Base-by-base conservation (phyloP, 2,888 invertebrate genomes). In the Chloroclysta siterata region DNA sequence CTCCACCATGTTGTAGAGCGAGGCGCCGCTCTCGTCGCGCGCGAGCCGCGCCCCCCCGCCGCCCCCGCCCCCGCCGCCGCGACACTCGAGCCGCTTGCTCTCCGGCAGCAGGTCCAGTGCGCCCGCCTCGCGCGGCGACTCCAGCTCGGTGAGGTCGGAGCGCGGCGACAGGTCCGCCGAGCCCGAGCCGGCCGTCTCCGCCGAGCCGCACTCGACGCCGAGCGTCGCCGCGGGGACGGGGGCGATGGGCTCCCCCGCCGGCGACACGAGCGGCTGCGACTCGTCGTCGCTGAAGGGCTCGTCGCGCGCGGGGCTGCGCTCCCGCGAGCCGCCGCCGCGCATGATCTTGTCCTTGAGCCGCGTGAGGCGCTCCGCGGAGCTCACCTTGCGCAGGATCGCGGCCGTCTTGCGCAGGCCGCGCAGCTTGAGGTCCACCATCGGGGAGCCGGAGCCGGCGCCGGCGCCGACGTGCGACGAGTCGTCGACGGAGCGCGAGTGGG, bases 261-360 rank as follows among this genome's bases (percentile, higher is more conserved):
- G 89, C 8, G 93, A 92, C 69, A 94, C 94, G 7, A 96, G 95
- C 65, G 96, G 90, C 61, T 95, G 95, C 2, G 96, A 95, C 72
- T 96, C 96, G 80, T 95, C 95, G 79, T 95, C 95, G 80, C 94
- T 93, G 66, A 85, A 83, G 46, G 80, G 70, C 51, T 85, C 86
- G 58, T 83, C 84, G 66, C 84, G 85, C 64, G 78, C 68, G 62
- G 88, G 89, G 71, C 85, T 89, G 71, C 88, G 87, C 28, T 89
- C 90, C 46, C 87, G 87, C n/a, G 88, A 87, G 54, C 80, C 79
- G 47, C 83, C 82, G 64, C 87, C 83, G 44, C 83, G 69, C 81
- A 89, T 72, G 14, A 93, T 81, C 78, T 83, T 88, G 71, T 92
- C 93, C 67, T 84, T 86, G 59, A 93, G 78, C 13, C 90, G 82